Evolutionary conservation across 1,140 invertebrate species (phyloP).

Genomic region (Manduca sexta): DNA sequence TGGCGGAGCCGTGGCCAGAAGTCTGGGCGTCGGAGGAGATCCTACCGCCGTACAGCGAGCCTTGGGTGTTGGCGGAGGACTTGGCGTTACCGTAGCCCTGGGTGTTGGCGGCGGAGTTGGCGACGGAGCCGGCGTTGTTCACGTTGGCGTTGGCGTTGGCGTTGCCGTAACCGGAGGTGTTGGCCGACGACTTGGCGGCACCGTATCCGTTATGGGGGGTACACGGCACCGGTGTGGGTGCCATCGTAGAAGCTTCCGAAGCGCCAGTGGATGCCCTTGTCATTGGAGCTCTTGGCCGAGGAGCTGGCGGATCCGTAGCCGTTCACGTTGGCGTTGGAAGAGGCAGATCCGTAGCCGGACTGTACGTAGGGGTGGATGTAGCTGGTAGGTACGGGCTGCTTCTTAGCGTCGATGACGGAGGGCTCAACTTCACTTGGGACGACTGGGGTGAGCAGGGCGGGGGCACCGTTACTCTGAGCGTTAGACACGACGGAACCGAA

Average conservation of each 20-base stretch:
- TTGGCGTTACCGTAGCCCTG: constrained; percentile 26
- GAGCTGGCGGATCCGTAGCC: constrained; percentile 18
- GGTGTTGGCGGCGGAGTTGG: constrained; percentile 34
- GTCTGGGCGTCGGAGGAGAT: constrained; percentile 40
- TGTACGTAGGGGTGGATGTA: constrained; percentile 9
- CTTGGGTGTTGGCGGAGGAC: constrained; percentile 26
- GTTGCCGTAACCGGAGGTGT: constrained; percentile 26
- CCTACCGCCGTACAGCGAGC: constrained; percentile 26
- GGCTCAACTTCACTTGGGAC: constrained; percentile 6
- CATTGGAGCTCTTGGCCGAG: constrained; percentile 24
- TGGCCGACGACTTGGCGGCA: constrained; percentile 33
- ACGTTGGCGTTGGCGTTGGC: constrained; percentile 31
- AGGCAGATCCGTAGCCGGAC: constrained; percentile 28
- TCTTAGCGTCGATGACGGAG: constrained; percentile 9
- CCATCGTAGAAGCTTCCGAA: constrained; percentile 42
- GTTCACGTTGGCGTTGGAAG: constrained; percentile 39
- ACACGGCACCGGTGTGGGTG: constrained; percentile 29
- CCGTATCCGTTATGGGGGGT: constrained; percentile 26
- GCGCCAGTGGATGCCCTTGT: constrained; percentile 37
- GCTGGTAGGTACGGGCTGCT: constrained; percentile 5
- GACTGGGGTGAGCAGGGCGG: constrained; percentile 25
- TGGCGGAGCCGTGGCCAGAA: constrained; percentile 37
- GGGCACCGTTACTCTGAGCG: constrained; percentile 30
- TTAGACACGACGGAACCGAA: constrained; percentile 35
- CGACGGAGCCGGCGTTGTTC: constrained; percentile 23